Evolutionary conservation across 2,797 vertebrate genomes (phyloP).

Genomic region (Xiphorhynchus erythropygius): DNA sequence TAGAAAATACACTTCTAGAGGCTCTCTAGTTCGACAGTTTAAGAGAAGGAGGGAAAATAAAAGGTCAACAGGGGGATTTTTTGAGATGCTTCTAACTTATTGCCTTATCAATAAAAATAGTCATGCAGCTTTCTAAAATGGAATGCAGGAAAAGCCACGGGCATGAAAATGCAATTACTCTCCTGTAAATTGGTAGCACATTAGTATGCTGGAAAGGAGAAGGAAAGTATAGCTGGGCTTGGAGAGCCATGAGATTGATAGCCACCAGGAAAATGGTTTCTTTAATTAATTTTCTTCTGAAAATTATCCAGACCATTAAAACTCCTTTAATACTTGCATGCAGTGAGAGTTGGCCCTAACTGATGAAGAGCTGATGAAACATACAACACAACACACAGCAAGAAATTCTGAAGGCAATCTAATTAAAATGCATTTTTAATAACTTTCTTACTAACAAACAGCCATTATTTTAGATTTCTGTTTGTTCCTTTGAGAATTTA

Average conservation of each 20-base stretch:
- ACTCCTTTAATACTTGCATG: slow-evolving; percentile 24
- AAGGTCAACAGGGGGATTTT: slow-evolving; percentile 32
- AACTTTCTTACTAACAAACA: slow-evolving; percentile 16
- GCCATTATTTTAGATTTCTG: not conserved
- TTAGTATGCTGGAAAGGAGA: slow-evolving; percentile 59
- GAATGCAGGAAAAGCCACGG: slow-evolving; percentile 25
- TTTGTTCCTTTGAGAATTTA: not conserved
- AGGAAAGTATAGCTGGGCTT: slow-evolving; percentile 10
- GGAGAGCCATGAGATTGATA: slow-evolving; percentile 63
- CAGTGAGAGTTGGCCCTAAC: not conserved
- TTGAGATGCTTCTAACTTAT: slow-evolving; percentile 11
- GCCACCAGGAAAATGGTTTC: slow-evolving; percentile 59
- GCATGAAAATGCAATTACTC: slow-evolving; percentile 61
- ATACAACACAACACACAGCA: not conserved
- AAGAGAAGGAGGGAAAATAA: slow-evolving; percentile 6
- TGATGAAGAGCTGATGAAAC: slow-evolving; percentile 6
- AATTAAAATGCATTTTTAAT: slow-evolving; percentile 3
- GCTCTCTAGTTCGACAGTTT: not conserved
- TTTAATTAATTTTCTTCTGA: slow-evolving; percentile 69
- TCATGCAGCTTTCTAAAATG: slow-evolving; percentile 1
- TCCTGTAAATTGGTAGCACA: slow-evolving; percentile 31
- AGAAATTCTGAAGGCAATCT: slow-evolving; percentile 6
- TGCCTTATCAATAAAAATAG: slow-evolving; percentile 52
- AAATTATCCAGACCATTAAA: slow-evolving; percentile 50
- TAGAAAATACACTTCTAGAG: not conserved